These are phyloP conservation scores for Orestias chungarensis DNA, from an alignment of 2,797 vertebrate species.

Conservation along the genomic window DNA sequence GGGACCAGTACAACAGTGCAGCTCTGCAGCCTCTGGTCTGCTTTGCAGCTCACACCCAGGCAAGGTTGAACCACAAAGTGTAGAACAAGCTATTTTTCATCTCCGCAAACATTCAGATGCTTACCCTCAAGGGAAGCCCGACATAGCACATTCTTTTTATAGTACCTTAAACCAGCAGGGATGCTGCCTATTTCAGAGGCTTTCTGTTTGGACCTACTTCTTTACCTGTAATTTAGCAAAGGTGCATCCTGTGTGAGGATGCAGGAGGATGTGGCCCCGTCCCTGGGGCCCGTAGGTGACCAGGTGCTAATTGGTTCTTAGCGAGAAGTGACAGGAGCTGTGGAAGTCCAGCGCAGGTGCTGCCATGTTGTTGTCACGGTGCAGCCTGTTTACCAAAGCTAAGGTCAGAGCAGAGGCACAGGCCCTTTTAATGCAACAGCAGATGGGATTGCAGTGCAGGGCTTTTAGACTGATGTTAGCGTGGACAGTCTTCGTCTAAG, in stretches of 20 bases:
- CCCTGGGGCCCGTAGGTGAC: constrained; percentile 60
- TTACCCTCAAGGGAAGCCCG: constrained; percentile 40
- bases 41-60: constrained; percentile 31
- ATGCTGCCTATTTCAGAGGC: constrained; percentile 40
- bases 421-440: constrained; percentile 64
- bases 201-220: constrained; percentile 50
- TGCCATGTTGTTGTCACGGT: constrained; percentile 48
- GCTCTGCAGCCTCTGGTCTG: constrained; percentile 24
- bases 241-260: constrained; percentile 46
- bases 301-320: constrained; percentile 78
- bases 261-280: constrained; percentile 42
- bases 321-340: constrained; percentile 54
- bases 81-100: constrained; percentile 71
- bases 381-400: constrained; percentile 59
- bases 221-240: constrained; percentile 67
- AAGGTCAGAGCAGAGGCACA: constrained; percentile 52
- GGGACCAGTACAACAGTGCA: constrained; percentile 30
- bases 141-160: constrained; percentile 59
- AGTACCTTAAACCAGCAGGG: constrained; percentile 42
- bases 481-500: constrained; percentile 61
- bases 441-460: constrained; percentile 73
- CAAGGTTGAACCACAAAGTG: constrained; percentile 70
- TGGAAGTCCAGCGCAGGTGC: constrained; percentile 60
- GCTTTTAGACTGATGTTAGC: constrained; percentile 76
- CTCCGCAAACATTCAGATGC: constrained; percentile 59